A percentile compares a stretch with the other conserved stretches of the same genome.
Evolutionary conservation across 1,140 invertebrate genomes (phyloP).

Genomic region (Zaprionus vittiger): DNA sequence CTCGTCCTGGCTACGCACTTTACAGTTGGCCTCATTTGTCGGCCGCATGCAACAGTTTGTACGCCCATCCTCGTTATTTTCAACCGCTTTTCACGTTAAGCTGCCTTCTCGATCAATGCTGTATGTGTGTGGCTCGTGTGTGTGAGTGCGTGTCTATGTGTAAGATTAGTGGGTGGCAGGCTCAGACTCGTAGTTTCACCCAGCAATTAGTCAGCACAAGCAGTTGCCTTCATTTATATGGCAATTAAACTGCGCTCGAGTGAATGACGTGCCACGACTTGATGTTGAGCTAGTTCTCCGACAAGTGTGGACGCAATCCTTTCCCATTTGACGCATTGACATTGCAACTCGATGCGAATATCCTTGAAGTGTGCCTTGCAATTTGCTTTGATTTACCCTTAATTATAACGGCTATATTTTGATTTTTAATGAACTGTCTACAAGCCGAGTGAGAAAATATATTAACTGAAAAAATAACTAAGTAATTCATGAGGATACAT

Average conservation of each 20-base stretch:
- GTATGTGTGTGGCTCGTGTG: constrained; percentile 9
- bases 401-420: constrained; percentile 12
- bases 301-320: constrained; percentile 3
- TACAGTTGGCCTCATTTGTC: constrained; percentile 68
- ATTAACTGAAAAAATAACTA: background rate
- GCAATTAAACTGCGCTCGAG: constrained; percentile 65
- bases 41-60: constrained; percentile 68
- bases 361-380: constrained; percentile 17
- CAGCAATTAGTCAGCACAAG: constrained; percentile 65
- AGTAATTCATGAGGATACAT: background rate
- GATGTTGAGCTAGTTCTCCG: constrained; percentile 17
- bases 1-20: constrained; percentile 28
- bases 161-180: background rate
- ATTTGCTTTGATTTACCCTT: constrained; percentile 7
- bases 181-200: constrained; percentile 10
- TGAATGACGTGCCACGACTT: constrained; percentile 32
- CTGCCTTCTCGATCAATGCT: constrained; percentile 57
- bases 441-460: background rate
- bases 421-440: constrained; percentile 23
- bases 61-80: constrained; percentile 33
- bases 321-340: background rate
- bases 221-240: constrained; percentile 63
- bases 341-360: background rate
- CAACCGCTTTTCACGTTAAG: constrained; percentile 27
- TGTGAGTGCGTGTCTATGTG: constrained; percentile 16